Base-by-base conservation (phyloP, 1,140 invertebrate genomes). In the Atta cephalotes region DNA sequence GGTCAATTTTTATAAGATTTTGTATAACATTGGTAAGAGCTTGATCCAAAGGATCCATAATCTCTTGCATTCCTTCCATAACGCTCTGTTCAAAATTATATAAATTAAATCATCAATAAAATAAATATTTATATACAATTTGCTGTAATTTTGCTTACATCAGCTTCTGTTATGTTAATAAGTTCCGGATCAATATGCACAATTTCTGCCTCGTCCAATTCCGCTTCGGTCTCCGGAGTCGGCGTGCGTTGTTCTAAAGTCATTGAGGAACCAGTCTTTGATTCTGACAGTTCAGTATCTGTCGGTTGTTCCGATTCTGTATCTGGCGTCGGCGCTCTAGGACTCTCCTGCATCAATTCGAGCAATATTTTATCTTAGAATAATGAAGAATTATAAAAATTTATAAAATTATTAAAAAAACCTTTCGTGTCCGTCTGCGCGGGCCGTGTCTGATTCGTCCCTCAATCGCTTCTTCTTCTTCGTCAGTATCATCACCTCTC, bases 401-500 rank as follows among this genome's bases (percentile, higher is more conserved):
- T 68, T 66, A 0, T 4, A 25, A 79, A 31, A 66, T 31, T 79
- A 53, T 0, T 45, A 3, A 45, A 45, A 71, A 45, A 71, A 95
- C 95, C 91, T 95, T 95, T 92, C 93, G 87, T 60, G 88, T 88
- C 58, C 93, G 91, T 94, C 95, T 91, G 90, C 96, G 77, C 92
- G 95, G 92, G 93, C 96, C 91, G 90, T 93, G 90, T 72, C 93
- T 87, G 6, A 95, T 82, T 82, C 94, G 93, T 76, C 95, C 95
- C 77, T 95, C 95, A 88, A 95, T 94, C 4, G 95, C 93, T 21
- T 94, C 92, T 70, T 96, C 95, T 85, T 97, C 97, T 82, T 96
- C 96, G 77, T 96, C 96, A 1, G 96, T 95, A 79, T 96, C 97
- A 16, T 96, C 96, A 21, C 95, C 95, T 90, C 95, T 95, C 90